Base-by-base conservation (phyloP, 2,113 vertebrate genomes). In the Ginglymostoma cirratum region DNA sequence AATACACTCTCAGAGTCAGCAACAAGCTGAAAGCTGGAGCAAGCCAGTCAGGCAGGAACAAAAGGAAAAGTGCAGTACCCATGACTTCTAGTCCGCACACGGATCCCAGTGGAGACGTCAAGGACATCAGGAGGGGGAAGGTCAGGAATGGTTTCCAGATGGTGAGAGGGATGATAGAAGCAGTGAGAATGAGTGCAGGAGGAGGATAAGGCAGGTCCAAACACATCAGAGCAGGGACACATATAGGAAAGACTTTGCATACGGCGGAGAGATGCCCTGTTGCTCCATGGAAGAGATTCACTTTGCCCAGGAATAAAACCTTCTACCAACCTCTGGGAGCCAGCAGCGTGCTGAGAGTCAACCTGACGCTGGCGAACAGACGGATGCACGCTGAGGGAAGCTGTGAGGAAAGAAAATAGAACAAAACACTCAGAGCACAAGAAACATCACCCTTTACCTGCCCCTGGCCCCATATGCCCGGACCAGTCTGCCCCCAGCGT, bases 251-350 rank as follows among this genome's bases (percentile, higher is more conserved):
- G 98, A 97, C 98, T 99, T 97, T 97, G 98, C 95, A 98, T 98
- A 97, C 98, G 98, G 96, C 98, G 98, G 96, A 98, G 96, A 95
- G 98, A 96, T 21, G 97, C 97, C 97, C 98, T 97, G 97, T 98
- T 97, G 80, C 98, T 96, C 97, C 98, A 95, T 14, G 96, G 98
- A 96, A 97, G 97, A 23, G 96, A 96, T 87, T 98, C 98, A 95
- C 97, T 97, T 96, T 98, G 98, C 97, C 98, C 97, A 0, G 96
- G 96, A 96, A 97, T 96, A 76, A 97, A 97, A 96, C 98, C 97
- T 98, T 99, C 99, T 99, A 99, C 99, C 98, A 99, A 99, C 99
- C 99, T 99, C 98, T 99, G 99, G 94, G 99, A 99, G 98, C 99
- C 98, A 96, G 98, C 97, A 97, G 98, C 97, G 96, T 98, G 98